Conservation (phyloP, 2,797 vertebrate species). For the Brachyrhaphis roseni region DNA sequence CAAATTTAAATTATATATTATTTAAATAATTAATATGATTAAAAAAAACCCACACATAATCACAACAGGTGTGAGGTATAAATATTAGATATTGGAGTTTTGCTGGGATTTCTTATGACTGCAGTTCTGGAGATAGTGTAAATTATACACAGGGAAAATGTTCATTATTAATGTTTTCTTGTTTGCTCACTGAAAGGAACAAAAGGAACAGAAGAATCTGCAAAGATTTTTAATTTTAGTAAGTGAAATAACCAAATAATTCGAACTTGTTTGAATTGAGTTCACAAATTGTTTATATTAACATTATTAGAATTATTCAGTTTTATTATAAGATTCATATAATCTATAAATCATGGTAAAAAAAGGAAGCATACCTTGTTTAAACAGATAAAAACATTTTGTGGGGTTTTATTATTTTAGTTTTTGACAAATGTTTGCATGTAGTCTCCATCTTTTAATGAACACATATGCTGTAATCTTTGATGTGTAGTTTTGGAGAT, state of each 20-base stretch:
- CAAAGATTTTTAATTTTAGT: background rate
- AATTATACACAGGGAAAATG: background rate
- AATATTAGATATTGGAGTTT: background rate
- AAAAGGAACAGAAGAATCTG: background rate
- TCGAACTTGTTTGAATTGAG: background rate
- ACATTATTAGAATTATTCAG: background rate
- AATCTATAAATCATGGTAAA: background rate
- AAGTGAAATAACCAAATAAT: background rate
- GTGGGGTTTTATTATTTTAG: background rate
- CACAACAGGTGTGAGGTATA: background rate
- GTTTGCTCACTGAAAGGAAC: background rate
- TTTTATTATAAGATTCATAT: background rate
- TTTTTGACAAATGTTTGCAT: background rate
- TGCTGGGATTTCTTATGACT: background rate
- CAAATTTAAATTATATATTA: background rate
- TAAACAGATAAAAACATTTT: background rate
- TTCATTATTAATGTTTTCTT: background rate
- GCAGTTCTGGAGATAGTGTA: background rate
- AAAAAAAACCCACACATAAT: background rate
- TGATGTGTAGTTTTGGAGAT: background rate
- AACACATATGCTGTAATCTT: background rate
- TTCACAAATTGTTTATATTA: background rate
- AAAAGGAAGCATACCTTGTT: background rate
- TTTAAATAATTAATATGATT: background rate
- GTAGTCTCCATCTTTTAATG: background rate